These are phyloP conservation scores for Enoplosus armatus DNA, from an alignment of 2,797 vertebrate species.

Conservation along the genomic window DNA sequence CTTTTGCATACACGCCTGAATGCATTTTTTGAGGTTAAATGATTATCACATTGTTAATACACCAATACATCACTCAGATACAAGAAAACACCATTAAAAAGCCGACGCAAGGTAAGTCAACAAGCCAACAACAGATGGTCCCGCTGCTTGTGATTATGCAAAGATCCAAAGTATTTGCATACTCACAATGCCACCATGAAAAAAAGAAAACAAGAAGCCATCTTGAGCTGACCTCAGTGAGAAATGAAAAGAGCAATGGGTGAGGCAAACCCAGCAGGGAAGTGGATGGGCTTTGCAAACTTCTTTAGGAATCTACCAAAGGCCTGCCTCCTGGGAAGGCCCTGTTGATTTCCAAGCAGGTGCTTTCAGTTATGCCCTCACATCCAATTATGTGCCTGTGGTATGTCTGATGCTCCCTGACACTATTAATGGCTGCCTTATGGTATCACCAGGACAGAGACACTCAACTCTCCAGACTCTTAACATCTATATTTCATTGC, in stretches of 20 bases:
- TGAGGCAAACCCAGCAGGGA: slow-evolving; percentile 66
- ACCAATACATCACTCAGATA: slow-evolving; percentile 83
- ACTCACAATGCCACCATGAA: slow-evolving; percentile 72
- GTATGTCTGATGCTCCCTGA: slow-evolving; percentile 86
- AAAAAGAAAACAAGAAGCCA: slow-evolving; percentile 58
- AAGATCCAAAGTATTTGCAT: slow-evolving; percentile 84
- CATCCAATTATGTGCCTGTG: slow-evolving; percentile 85
- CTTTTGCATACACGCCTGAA: slow-evolving; percentile 65
- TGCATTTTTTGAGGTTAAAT: slow-evolving; percentile 83
- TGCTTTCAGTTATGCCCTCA: slow-evolving; percentile 85
- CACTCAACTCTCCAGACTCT: slow-evolving; percentile 83
- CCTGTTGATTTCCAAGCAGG: slow-evolving; percentile 84
- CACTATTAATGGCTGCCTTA: slow-evolving; percentile 89
- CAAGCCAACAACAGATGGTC: slow-evolving; percentile 89
- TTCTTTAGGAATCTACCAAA: slow-evolving; percentile 68
- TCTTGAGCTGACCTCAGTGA: slow-evolving; percentile 78
- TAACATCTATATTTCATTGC: slow-evolving; percentile 90
- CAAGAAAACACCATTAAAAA: slow-evolving; percentile 87
- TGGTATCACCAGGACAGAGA: slow-evolving; percentile 87
- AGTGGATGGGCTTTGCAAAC: slow-evolving; percentile 62
- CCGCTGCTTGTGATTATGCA: slow-evolving; percentile 87
- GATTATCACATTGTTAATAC: slow-evolving; percentile 87
- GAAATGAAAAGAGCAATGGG: slow-evolving; percentile 64
- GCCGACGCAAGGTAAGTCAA: slow-evolving; percentile 86
- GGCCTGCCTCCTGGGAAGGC: slow-evolving; percentile 72